Percentiles rank a stretch among this genome's conserved stretches.
phyloP scores from a whole-genome alignment of 2,888 invertebrate species.

The Phyto melanocephala region DNA sequence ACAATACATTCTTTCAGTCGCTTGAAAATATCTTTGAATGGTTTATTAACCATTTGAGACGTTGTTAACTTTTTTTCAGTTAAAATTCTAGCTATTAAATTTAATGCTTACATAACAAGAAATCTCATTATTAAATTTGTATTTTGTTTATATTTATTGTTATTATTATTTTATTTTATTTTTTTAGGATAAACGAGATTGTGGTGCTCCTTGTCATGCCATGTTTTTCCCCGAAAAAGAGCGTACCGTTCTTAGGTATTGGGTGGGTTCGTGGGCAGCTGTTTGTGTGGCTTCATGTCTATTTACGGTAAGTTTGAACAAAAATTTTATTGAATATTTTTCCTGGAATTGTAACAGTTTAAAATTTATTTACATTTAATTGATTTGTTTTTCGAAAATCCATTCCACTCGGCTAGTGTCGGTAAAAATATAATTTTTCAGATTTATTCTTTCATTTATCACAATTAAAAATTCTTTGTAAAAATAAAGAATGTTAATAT shows the following conservation, averaged over 20 bases:
- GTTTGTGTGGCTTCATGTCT: slow-evolving; percentile 94
- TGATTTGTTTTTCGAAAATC: too few species aligned
- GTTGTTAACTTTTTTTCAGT: not conserved
- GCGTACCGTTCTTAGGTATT: slow-evolving; percentile 89
- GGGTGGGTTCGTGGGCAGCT: slow-evolving; percentile 96
- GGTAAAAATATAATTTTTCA: too few species aligned
- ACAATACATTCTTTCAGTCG: not conserved
- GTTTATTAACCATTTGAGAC: not conserved
- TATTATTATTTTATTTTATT: slow-evolving; percentile 34
- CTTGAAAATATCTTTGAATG: not conserved
- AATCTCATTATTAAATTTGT: not conserved
- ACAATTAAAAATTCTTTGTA: too few species aligned
- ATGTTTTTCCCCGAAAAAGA: slow-evolving; percentile 94
- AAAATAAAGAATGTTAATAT: too few species aligned
- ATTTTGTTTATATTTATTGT: not conserved
- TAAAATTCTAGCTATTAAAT: not conserved
- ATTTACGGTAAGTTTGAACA: slow-evolving; percentile 86
- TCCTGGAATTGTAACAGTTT: too few species aligned
- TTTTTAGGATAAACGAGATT: slow-evolving; percentile 82
- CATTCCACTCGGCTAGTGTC: too few species aligned
- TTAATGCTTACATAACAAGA: not conserved
- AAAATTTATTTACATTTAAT: too few species aligned
- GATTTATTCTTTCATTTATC: too few species aligned
- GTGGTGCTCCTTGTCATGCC: slow-evolving; percentile 94
- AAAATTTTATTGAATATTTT: too few species aligned